A percentile compares a stretch with the other conserved stretches of the same genome.
phyloP scores from a whole-genome alignment of 2,113 vertebrate species.

The Laticauda colubrina region DNA sequence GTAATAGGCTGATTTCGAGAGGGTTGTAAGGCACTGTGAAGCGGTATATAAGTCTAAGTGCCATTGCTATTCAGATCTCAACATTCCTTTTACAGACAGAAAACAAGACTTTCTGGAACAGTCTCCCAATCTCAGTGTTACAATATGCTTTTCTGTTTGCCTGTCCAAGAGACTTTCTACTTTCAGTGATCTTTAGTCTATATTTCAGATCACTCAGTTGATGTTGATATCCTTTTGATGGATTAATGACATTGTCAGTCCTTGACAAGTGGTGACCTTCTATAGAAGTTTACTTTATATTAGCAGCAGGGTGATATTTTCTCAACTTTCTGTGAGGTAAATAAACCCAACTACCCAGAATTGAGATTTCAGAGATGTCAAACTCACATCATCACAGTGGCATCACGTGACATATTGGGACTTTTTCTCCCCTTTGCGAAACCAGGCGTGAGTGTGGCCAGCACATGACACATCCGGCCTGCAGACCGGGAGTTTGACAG shows the following conservation, averaged over 20 bases:
- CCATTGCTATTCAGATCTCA: neutral
- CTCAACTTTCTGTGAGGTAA: neutral
- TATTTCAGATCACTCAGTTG: neutral
- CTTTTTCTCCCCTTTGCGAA: no score
- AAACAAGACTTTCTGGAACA: neutral
- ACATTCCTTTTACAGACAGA: neutral
- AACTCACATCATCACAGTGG: no score
- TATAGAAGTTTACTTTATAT: neutral
- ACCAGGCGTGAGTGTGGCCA: no score
- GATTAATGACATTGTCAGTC: neutral
- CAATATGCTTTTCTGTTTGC: neutral
- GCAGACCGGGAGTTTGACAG: no score
- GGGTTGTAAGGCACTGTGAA: neutral
- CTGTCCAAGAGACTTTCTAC: neutral
- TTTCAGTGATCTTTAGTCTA: neutral
- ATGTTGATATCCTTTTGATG: neutral
- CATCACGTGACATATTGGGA: no score
- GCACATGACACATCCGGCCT: fast-evolving
- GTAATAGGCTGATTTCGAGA: neutral
- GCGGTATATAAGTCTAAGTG: neutral
- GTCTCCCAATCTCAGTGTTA: neutral
- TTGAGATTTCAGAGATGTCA: neutral
- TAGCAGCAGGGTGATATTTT: neutral
- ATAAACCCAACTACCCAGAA: neutral
- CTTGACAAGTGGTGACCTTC: neutral